Evolutionary conservation across 1,140 invertebrate species (phyloP).

Genomic region (Papilio machaon): DNA sequence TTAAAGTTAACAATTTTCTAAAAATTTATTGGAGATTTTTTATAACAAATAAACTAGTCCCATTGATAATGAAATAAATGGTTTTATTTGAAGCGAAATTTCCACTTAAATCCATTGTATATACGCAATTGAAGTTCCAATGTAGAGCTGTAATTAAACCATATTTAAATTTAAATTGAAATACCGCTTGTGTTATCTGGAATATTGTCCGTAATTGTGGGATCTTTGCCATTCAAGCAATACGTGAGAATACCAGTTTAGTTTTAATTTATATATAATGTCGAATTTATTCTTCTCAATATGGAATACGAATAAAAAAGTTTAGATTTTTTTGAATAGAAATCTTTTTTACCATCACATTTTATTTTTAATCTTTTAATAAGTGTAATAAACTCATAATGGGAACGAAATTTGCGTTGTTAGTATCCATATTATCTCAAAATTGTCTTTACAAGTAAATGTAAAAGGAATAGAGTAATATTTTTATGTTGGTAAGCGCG

Average conservation of each 20-base stretch:
- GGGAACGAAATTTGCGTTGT: too few relatives aligned
- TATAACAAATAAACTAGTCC: too few relatives aligned
- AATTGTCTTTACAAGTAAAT: neutral
- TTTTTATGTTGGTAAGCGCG: neutral
- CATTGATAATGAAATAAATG: too few relatives aligned
- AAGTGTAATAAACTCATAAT: too few relatives aligned
- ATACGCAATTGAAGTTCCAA: slow-evolving; percentile 14
- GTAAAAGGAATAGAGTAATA: neutral
- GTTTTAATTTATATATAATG: neutral
- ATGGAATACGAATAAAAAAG: neutral
- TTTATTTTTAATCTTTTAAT: too few relatives aligned
- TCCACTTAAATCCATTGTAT: neutral
- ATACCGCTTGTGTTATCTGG: slow-evolving; percentile 10
- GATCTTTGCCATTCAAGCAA: neutral
- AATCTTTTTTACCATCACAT: too few relatives aligned
- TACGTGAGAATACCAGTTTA: neutral
- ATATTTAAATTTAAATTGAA: slow-evolving; percentile 15
- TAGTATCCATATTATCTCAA: neutral
- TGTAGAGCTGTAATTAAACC: slow-evolving; percentile 9
- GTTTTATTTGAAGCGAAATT: neutral
- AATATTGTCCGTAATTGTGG: neutral
- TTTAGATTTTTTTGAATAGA: too few relatives aligned
- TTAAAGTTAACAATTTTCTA: too few relatives aligned
- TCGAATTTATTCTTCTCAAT: neutral
- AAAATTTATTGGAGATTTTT: too few relatives aligned